Evolutionary conservation across 1,140 invertebrate species (phyloP).

Genomic region (Magallana ariakensis): DNA sequence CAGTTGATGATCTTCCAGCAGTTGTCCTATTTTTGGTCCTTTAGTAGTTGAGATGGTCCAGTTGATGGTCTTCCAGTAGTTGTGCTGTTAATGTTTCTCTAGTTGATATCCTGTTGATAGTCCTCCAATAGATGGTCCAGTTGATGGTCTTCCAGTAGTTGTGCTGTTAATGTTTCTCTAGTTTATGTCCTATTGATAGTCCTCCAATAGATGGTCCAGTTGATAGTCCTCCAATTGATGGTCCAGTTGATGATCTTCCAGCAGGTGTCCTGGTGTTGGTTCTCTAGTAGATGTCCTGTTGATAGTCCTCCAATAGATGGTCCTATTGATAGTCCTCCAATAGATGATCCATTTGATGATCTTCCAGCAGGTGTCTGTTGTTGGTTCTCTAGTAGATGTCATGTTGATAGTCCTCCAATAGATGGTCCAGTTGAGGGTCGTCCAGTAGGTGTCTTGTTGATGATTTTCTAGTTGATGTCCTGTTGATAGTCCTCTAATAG

Average conservation of each 20-base stretch:
- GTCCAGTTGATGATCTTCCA: not conserved
- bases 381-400: too few species aligned
- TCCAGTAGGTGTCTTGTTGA: not conserved
- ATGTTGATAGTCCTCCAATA: too few species aligned
- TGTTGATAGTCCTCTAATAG: not conserved
- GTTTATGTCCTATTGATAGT: not conserved
- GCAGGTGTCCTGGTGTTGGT: too few species aligned
- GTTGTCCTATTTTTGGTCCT: too few species aligned
- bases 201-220: not conserved
- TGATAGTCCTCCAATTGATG: not conserved
- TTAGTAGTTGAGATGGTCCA: not conserved
- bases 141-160: not conserved
- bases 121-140: not conserved
- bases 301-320: not conserved
- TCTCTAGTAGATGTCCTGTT: not conserved
- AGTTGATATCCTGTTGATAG: not conserved
- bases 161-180: not conserved
- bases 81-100: not conserved
- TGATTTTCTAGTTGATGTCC: not conserved
- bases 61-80: not conserved
- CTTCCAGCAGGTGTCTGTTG: too few species aligned
- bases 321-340: too few species aligned
- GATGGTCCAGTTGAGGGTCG: not conserved
- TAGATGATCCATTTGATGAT: too few species aligned
- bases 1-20: not conserved